Evolutionary conservation across 2,888 invertebrate species (phyloP), one percentile per base, ranked within the genome.

Genomic region (Galeruca laticollis): DNA sequence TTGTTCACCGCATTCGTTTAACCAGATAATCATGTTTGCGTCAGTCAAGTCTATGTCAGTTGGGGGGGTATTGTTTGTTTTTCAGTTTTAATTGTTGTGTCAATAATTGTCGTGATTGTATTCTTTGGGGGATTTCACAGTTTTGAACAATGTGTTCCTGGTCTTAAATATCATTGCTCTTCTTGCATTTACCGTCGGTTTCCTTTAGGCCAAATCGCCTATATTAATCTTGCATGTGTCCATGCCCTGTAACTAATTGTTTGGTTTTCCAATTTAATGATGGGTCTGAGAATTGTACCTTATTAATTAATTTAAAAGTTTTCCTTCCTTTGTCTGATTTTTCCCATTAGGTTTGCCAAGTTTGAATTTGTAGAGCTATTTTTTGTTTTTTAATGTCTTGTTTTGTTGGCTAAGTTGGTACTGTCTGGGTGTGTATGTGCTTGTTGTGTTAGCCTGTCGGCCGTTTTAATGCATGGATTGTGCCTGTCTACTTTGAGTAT

Each of bases 261-360:
- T 31, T 57, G 8, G 31, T 33, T 57, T 57, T 57, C 57, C 57
- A 57, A 11, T 15, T 57, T 9, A 57, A 8, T 8, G 26, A 11
- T 8, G 33, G 26, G 26, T 5, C 8, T 1, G 26, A 2, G 10
- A 26, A 9, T 15, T 33, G 1, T 10, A 57, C 31, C 2, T 10
- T 57, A 13, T 13, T 26, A 2, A 57, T 57, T 21, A 57, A 31
- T 2, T 26, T 33, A 15, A 31, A 31, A 6, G 57, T 57, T 21
- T 26, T 31, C 15, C 57, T 21, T 11, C 57, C 57, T 11, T 6
- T 57, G 9, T 57, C 13, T n/a, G n/a, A n/a, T n/a, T n/a, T n/a
- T n/a, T n/a, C n/a, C n/a, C n/a, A n/a, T n/a, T n/a, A n/a, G n/a
- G 33, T 57, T 57, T 8, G 6, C 33, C 57, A 31, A 57, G 6